Evolutionary conservation across 2,888 invertebrate species (phyloP).

Genomic region (Drosophila austrosaltans): DNA sequence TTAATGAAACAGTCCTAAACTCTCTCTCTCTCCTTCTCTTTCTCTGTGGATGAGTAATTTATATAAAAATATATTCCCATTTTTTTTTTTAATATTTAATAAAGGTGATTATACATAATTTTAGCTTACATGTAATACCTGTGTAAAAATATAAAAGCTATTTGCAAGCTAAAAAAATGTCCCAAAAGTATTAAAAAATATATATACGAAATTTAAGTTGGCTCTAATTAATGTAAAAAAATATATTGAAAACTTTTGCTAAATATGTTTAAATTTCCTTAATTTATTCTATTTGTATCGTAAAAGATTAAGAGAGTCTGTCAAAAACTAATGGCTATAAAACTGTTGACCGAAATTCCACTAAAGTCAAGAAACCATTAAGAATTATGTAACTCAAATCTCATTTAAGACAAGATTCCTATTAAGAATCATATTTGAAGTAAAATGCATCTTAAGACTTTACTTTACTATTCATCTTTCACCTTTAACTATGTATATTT

Average conservation of each 20-base stretch:
- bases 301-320: not conserved
- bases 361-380: not conserved
- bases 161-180: not conserved
- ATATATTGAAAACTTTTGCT: not conserved
- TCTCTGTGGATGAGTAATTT: no score
- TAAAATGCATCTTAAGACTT: constrained; percentile 47
- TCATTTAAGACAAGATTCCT: not conserved
- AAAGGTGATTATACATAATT: no score
- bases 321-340: constrained; percentile 30
- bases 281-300: no score
- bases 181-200: no score
- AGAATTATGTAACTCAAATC: constrained; percentile 5
- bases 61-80: no score
- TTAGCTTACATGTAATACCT: no score
- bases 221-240: no score
- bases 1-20: no score
- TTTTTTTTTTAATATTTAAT: no score
- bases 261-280: not conserved
- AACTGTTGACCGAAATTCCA: not conserved
- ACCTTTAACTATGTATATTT: constrained; percentile 44
- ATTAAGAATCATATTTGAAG: constrained; percentile 20
- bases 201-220: no score
- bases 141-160: no score
- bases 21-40: no score
- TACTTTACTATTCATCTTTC: constrained; percentile 31